Conservation (phyloP, 2,113 vertebrate species). For the Pelecanus crispus region DNA sequence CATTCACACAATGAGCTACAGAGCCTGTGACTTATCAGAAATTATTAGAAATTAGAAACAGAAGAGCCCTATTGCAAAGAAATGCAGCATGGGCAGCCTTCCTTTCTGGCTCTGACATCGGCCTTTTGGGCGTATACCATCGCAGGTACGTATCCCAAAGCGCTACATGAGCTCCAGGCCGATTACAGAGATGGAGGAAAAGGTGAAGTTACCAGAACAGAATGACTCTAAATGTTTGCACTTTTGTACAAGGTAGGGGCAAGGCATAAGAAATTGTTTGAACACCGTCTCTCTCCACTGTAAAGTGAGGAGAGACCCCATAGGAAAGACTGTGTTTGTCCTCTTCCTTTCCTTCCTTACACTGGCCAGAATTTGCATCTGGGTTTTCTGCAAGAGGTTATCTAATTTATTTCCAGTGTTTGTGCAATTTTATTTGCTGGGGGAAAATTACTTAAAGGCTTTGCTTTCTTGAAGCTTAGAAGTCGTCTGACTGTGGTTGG, state of each 20-base stretch:
- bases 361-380: not conserved
- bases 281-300: not conserved
- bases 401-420: not conserved
- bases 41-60: not conserved
- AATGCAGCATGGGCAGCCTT: not conserved
- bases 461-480: not conserved
- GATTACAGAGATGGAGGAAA: not conserved
- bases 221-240: not conserved
- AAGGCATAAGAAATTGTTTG: not conserved
- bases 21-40: not conserved
- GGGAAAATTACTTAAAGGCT: not conserved
- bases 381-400: not conserved
- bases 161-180: not conserved
- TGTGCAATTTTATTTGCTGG: not conserved
- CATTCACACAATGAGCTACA: not conserved
- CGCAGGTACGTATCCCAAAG: not conserved
- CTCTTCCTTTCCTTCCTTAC: not conserved
- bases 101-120: not conserved
- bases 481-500: not conserved
- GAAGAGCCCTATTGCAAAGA: not conserved
- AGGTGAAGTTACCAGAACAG: not conserved
- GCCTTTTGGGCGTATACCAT: accelerated
- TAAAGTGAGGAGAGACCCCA: not conserved
- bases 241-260: not conserved
- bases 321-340: not conserved